Percentiles rank a stretch among this genome's conserved stretches.
These are phyloP conservation scores for Drosophila sp. DNA, from an alignment of 1,140 invertebrate genomes.

Conservation along the genomic window DNA sequence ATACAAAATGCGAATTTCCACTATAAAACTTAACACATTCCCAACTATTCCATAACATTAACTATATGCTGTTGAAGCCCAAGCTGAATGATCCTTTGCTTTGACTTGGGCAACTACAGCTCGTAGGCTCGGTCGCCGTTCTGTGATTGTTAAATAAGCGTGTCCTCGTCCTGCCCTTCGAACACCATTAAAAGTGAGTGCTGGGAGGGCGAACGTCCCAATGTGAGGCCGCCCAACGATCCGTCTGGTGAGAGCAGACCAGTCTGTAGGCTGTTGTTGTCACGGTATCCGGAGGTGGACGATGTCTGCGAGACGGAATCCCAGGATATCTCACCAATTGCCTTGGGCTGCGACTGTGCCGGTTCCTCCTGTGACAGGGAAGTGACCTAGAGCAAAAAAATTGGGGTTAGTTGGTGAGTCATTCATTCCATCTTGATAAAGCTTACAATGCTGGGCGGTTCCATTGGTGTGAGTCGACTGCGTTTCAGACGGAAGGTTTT, in stretches of 20 bases:
- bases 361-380: constrained; percentile 70
- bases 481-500: constrained; percentile 95
- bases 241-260: constrained; percentile 85
- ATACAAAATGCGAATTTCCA: constrained; percentile 34
- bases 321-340: constrained; percentile 87
- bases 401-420: constrained; percentile 43
- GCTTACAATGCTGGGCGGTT: constrained; percentile 81
- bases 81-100: background rate
- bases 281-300: constrained; percentile 91
- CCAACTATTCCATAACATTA: constrained; percentile 9
- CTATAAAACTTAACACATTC: constrained; percentile 64
- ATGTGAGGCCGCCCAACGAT: constrained; percentile 72
- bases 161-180: constrained; percentile 89
- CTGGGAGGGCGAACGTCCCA: constrained; percentile 85
- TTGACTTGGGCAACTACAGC: constrained; percentile 45
- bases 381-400: constrained; percentile 70
- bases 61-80: background rate
- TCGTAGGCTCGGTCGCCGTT: constrained; percentile 75
- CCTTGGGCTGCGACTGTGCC: constrained; percentile 55
- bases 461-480: constrained; percentile 85
- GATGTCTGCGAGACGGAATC: constrained; percentile 91
- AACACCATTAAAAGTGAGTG: constrained; percentile 88
- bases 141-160: constrained; percentile 86
- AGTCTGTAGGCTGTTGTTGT: constrained; percentile 85
- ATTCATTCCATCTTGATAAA: background rate